These are phyloP conservation scores for Rosalia funebris DNA, from an alignment of 2,888 invertebrate species.

Conservation along the genomic window DNA sequence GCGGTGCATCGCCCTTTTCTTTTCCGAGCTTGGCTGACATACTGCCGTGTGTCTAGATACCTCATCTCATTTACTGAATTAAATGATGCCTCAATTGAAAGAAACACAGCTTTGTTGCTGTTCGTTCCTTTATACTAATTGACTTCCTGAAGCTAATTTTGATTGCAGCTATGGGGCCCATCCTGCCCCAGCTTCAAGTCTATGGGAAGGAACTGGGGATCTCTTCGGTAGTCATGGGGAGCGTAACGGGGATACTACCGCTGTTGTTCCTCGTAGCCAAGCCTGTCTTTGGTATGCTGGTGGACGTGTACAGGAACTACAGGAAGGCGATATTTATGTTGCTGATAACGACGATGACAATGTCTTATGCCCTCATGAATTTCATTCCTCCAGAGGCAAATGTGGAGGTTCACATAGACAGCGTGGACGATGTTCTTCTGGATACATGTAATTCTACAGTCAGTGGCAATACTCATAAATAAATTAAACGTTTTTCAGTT, in stretches of 20 bases:
- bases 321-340: constrained; percentile 79
- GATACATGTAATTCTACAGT: constrained; percentile 61
- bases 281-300: constrained; percentile 78
- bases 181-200: constrained; percentile 81
- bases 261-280: constrained; percentile 82
- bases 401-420: constrained; percentile 44
- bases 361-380: constrained; percentile 76
- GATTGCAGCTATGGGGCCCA: constrained; percentile 80
- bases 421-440: constrained; percentile 47
- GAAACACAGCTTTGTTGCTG: no score
- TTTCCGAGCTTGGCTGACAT: no score
- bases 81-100: no score
- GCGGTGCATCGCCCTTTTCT: no score
- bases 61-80: no score
- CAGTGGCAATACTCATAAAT: constrained; percentile 54
- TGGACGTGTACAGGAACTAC: constrained; percentile 76
- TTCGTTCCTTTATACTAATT: no score
- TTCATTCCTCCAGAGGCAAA: constrained; percentile 68
- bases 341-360: constrained; percentile 72
- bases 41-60: no score
- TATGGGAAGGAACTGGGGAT: constrained; percentile 83
- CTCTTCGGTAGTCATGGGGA: constrained; percentile 80
- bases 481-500: no score
- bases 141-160: no score
- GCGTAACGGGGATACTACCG: constrained; percentile 78